Evolutionary conservation across 37 sponge, comb jelly and placozoan species (phyloP), one percentile per base, ranked within the genome.

Genomic region (Beroe ovata): DNA sequence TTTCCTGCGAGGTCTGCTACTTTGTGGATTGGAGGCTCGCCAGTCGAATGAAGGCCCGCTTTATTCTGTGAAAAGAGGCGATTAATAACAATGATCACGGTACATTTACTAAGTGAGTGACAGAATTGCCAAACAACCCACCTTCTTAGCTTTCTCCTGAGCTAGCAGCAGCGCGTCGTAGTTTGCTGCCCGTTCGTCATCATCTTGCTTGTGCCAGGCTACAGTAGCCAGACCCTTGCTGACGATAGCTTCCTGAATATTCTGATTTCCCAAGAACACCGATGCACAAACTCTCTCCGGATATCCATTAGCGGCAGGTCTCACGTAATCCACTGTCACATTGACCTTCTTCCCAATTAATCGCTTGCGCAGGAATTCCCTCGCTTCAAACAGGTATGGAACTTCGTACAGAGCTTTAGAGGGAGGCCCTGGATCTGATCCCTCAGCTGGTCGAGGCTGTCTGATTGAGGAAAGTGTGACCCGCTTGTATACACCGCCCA

Each of bases 351-450:
- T 96, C n/a, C 95, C 94, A 58, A 99, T 92, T 29, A 99, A 91
- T 58, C 94, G 92, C 91, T 95, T 99, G 39, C 99, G 88, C 29
- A 99, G 90, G 84, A 96, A 99, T 60, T 99, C 99, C 60, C 99
- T 90, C 0, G 96, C 99, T 60, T 99, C 99, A 92, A 96, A 99
- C 92, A 99, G 92, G 90, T 95, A 99, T 1, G 99, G 99, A 3
- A 95, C 91, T 39, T 99, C 99, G 71, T 99, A 99, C 0, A 99
- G 93, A 0, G 94, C 92, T 26, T 40, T 77, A 35, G 38, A 36
- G 26, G 84, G 84, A 20, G 84, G 84, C 16, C 64, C 89, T 32
- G 84, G 14, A 58, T 77, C 84, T 21, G 47, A 4, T 23, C 84
- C 84, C 25, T 77, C 84, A 3, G 84, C 84, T 25, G 84, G 84